phyloP scores from a whole-genome alignment of 92 coral and sea anemone genomes.

The Pocillopora meandrina region DNA sequence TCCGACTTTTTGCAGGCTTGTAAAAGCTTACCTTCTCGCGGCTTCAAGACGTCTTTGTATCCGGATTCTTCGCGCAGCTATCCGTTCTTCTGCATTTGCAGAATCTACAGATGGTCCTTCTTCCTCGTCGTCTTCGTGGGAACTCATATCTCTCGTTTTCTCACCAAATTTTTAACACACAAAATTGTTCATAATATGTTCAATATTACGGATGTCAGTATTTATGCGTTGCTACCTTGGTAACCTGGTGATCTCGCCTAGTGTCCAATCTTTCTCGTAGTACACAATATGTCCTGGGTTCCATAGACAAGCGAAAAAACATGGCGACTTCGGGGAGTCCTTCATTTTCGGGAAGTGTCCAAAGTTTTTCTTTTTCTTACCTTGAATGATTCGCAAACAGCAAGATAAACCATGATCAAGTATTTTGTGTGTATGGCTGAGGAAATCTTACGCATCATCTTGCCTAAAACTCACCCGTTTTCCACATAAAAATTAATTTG shows the following conservation, averaged over 20 bases:
- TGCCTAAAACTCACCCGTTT: background rate
- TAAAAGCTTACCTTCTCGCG: constrained; percentile 78
- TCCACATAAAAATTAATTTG: background rate
- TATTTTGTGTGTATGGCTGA: background rate
- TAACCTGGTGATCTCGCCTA: constrained; percentile 41
- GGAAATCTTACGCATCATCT: background rate
- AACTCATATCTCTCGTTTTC: constrained; percentile 57
- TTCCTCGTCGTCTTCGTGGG: constrained; percentile 97
- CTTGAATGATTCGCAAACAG: background rate
- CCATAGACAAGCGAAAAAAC: background rate
- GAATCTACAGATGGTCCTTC: constrained; percentile 98
- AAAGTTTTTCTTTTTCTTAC: background rate
- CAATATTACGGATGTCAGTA: background rate
- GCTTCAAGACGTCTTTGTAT: constrained; percentile 94
- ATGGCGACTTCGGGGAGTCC: constrained; percentile 14
- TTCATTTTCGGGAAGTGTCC: background rate
- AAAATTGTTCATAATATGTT: background rate
- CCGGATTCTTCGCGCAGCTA: constrained; percentile 95
- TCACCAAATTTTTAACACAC: constrained; percentile 2
- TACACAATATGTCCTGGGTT: background rate
- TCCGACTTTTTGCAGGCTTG: background rate
- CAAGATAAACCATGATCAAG: background rate
- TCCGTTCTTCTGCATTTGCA: constrained; percentile 89
- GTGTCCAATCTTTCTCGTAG: constrained; percentile 25
- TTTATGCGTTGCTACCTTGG: constrained; percentile 51